A percentile compares a stretch with the other conserved stretches of the same genome.
Conservation (phyloP, 2,113 vertebrate genomes). For the Semicossyphus pulcher region DNA sequence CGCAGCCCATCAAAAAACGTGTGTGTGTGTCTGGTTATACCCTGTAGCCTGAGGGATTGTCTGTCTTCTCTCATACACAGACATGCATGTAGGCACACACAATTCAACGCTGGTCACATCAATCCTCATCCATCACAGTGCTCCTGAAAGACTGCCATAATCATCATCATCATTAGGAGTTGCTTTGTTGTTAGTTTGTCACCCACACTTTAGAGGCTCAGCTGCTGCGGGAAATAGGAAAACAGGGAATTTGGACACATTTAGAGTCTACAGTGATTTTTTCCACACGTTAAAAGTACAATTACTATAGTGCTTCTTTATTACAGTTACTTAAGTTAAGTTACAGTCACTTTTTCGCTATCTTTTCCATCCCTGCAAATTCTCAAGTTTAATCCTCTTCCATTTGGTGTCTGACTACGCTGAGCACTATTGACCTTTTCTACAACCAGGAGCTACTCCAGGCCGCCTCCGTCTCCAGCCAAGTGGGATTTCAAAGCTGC, state of each 20-base stretch:
- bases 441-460: constrained; percentile 58
- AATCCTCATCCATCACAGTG: constrained; percentile 75
- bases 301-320: too few species aligned
- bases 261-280: neutral
- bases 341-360: neutral
- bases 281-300: too few species aligned
- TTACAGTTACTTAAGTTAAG: too few species aligned
- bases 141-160: constrained; percentile 51
- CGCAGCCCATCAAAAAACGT: constrained; percentile 43
- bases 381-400: constrained; percentile 38
- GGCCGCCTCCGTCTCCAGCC: constrained; percentile 66
- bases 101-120: constrained; percentile 66
- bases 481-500: constrained; percentile 79
- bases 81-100: constrained; percentile 51
- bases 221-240: constrained; percentile 17
- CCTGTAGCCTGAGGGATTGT: constrained; percentile 59
- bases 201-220: constrained; percentile 40
- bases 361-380: constrained; percentile 10
- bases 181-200: constrained; percentile 61
- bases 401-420: constrained; percentile 33
- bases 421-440: constrained; percentile 68
- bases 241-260: too few species aligned
- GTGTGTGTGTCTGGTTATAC: constrained; percentile 32
- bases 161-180: constrained; percentile 46
- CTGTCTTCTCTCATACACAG: constrained; percentile 64